Percentiles rank a stretch among this genome's conserved stretches.
These are phyloP conservation scores for Cichladusa arquata DNA, from an alignment of 2,113 vertebrate species.

Conservation along the genomic window DNA sequence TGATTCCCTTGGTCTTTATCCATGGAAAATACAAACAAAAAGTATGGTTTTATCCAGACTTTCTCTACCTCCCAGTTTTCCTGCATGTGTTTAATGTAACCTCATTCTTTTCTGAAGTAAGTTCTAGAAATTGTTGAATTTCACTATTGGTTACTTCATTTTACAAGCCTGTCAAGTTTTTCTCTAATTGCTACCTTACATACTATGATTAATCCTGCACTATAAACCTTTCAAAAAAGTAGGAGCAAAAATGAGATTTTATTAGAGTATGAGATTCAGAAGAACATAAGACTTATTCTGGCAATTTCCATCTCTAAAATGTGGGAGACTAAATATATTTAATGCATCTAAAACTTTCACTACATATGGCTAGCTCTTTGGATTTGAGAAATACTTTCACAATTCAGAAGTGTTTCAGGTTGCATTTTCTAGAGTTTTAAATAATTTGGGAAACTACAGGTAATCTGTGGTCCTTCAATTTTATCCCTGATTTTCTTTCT, in stretches of 20 bases:
- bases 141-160: not conserved
- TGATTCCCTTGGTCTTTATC: not conserved
- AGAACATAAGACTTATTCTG: not conserved
- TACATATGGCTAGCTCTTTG: not conserved
- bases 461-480: not conserved
- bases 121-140: not conserved
- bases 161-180: not conserved
- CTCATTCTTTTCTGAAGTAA: not conserved
- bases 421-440: not conserved
- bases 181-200: not conserved
- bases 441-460: not conserved
- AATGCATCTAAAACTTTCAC: not conserved
- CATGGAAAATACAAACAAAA: not conserved
- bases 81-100: not conserved
- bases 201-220: not conserved
- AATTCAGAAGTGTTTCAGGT: not conserved
- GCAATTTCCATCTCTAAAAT: not conserved
- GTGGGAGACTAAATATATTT: not conserved
- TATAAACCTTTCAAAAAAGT: not conserved
- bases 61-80: not conserved
- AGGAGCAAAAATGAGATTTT: not conserved
- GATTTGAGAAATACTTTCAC: not conserved
- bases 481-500: not conserved
- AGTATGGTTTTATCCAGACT: not conserved
- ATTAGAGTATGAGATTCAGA: not conserved